phyloP scores from a whole-genome alignment of 2,113 vertebrate species.

The Corythoichthys intestinalis region DNA sequence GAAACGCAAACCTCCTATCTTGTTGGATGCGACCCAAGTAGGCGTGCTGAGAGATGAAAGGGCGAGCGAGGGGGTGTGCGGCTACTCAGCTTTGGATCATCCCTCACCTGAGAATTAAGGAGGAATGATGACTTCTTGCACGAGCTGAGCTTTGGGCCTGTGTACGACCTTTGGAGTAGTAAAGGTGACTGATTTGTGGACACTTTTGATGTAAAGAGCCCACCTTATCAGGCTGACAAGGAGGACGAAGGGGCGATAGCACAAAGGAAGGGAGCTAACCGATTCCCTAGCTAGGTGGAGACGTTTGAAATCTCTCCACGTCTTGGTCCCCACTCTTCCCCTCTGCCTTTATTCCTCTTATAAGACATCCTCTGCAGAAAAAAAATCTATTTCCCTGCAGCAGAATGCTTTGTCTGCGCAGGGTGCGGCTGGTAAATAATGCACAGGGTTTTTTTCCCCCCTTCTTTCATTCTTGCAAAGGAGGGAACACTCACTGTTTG shows the following conservation, averaged over 20 bases:
- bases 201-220: conserved; percentile 49
- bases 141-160: conserved; percentile 43
- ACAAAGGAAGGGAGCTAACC: conserved; percentile 20
- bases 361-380: conserved; percentile 39
- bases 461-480: conserved; percentile 53
- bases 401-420: conserved; percentile 51
- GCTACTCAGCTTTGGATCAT: conserved; percentile 39
- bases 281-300: conserved; percentile 19
- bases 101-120: conserved; percentile 53
- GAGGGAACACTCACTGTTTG: conserved; percentile 37
- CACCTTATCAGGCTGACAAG: conserved; percentile 53
- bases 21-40: conserved; percentile 10
- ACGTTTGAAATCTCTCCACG: conserved; percentile 22
- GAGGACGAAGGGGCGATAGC: conserved; percentile 27
- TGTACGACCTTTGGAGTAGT: conserved; percentile 52
- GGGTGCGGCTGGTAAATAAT: conserved; percentile 71
- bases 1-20: conserved; percentile 13
- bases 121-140: conserved; percentile 44
- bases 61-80: conserved; percentile 27
- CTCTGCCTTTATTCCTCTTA: conserved; percentile 35
- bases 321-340: conserved; percentile 25
- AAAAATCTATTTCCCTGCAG: conserved; percentile 66
- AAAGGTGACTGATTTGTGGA: conserved; percentile 54
- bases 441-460: conserved; percentile 55
- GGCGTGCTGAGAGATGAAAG: conserved; percentile 27